phyloP scores from a whole-genome alignment of 2,888 invertebrate species.

The Hirtodrosophila trivittata region DNA sequence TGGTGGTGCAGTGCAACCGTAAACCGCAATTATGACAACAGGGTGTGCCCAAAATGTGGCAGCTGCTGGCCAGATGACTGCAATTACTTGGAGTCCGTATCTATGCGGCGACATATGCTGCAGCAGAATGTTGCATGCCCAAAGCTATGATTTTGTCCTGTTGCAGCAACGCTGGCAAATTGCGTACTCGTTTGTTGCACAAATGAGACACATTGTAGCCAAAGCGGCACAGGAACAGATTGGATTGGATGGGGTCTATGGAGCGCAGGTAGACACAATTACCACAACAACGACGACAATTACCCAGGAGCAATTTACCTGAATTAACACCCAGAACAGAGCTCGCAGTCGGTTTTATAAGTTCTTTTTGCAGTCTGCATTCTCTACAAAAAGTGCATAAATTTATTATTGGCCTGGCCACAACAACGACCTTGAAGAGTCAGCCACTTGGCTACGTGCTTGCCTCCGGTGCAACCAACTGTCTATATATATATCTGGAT shows the following conservation, averaged over 20 bases:
- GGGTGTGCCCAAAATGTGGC: constrained; percentile 18
- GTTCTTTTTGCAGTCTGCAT: constrained; percentile 53
- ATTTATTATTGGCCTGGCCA: constrained; percentile 67
- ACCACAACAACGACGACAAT: constrained; percentile 56
- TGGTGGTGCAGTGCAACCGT: constrained; percentile 8
- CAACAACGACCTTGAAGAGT: constrained; percentile 66
- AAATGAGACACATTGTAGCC: constrained; percentile 73
- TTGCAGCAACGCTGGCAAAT: constrained; percentile 54
- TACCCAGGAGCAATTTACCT: constrained; percentile 72
- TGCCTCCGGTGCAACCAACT: constrained; percentile 5
- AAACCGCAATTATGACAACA: constrained; percentile 71
- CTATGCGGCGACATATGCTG: too few species aligned
- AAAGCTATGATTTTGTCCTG: constrained; percentile 68
- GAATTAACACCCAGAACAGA: constrained; percentile 66
- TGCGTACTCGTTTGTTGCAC: constrained; percentile 62
- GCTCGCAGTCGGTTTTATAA: constrained; percentile 46
- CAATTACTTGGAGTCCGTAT: constrained; percentile 38
- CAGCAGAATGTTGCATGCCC: constrained; percentile 38
- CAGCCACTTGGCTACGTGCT: constrained; percentile 16
- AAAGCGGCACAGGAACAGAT: constrained; percentile 11
- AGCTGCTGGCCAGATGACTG: constrained; percentile 3
- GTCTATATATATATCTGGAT: not conserved
- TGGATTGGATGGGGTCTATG: constrained; percentile 3
- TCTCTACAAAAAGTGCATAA: constrained; percentile 55
- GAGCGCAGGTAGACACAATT: constrained; percentile 21